Conservation (phyloP, 2,797 vertebrate genomes). For the Acipenser ruthenus region DNA sequence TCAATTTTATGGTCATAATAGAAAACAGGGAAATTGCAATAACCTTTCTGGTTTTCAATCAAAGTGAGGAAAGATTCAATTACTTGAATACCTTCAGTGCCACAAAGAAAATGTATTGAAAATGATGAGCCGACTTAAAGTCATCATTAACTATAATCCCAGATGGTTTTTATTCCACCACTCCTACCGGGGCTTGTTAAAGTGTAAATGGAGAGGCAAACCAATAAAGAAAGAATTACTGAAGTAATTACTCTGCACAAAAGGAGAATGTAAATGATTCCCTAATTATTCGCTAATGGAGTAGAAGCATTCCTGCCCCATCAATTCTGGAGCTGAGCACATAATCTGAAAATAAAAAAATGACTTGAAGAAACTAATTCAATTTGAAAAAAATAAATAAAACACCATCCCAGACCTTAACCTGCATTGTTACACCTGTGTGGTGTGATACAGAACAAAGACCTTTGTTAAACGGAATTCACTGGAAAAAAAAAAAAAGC, state of each 20-base stretch:
- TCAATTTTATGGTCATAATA: slow-evolving; percentile 44
- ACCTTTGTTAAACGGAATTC: too few species aligned
- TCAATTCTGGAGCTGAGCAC: not conserved
- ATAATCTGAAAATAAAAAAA: slow-evolving; percentile 8
- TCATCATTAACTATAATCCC: slow-evolving; percentile 40
- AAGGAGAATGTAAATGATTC: slow-evolving; percentile 27
- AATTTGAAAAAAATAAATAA: not conserved
- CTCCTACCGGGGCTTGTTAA: slow-evolving; percentile 29
- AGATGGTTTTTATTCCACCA: slow-evolving; percentile 26
- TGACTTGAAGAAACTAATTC: slow-evolving; percentile 3
- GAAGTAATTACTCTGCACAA: slow-evolving; percentile 29
- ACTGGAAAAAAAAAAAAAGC: too few species aligned
- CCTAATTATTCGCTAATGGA: slow-evolving; percentile 44
- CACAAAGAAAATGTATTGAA: slow-evolving; percentile 32
- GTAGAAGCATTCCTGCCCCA: slow-evolving; percentile 8
- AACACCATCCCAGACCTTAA: not conserved
- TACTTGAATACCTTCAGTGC: slow-evolving; percentile 36
- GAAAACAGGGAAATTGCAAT: slow-evolving; percentile 37
- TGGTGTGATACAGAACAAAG: not conserved
- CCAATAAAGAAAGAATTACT: slow-evolving; percentile 29
- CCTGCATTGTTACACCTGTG: not conserved
- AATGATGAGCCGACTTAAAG: slow-evolving; percentile 32
- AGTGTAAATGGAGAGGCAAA: slow-evolving; percentile 34
- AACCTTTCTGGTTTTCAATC: slow-evolving; percentile 34
- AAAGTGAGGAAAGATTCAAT: slow-evolving; percentile 46